Percentiles rank a stretch among this genome's conserved stretches.
phyloP scores from a whole-genome alignment of 2,888 invertebrate genomes.

The Aradus depressus region DNA sequence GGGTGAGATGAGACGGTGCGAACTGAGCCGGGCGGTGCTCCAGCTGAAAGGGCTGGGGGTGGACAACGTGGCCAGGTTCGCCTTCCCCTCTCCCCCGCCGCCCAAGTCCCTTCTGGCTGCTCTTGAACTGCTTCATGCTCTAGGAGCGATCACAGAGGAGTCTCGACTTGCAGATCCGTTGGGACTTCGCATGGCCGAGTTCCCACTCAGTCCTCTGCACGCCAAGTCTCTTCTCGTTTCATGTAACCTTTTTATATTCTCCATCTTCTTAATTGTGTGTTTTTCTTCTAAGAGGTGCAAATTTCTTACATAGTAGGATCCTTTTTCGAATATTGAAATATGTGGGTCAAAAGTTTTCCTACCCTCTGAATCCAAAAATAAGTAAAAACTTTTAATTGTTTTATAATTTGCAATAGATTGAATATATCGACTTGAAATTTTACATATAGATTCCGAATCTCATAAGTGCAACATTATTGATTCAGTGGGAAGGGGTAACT shows the following conservation, averaged over 20 bases:
- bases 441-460: too few species aligned
- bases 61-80: conserved; percentile 77
- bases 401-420: too few species aligned
- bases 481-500: too few species aligned
- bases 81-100: conserved; percentile 88
- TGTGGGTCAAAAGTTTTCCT: neutral
- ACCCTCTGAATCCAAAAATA: too few species aligned
- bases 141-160: conserved; percentile 64
- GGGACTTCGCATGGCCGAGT: conserved; percentile 80
- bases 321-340: neutral
- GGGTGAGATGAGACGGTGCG: conserved; percentile 87
- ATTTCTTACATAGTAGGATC: neutral
- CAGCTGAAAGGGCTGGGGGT: conserved; percentile 92
- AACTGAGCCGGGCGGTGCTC: conserved; percentile 71
- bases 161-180: conserved; percentile 66
- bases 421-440: too few species aligned
- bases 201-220: conserved; percentile 77
- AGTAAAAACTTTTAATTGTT: too few species aligned
- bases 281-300: too few species aligned
- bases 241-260: conserved; percentile 39
- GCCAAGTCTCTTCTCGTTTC: conserved; percentile 74
- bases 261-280: neutral
- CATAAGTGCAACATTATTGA: too few species aligned
- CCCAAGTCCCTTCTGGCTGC: conserved; percentile 53
- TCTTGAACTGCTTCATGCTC: conserved; percentile 75